These are phyloP conservation scores for Teleopsis dalmanni DNA, from an alignment of 1,140 invertebrate genomes.

Conservation along the genomic window DNA sequence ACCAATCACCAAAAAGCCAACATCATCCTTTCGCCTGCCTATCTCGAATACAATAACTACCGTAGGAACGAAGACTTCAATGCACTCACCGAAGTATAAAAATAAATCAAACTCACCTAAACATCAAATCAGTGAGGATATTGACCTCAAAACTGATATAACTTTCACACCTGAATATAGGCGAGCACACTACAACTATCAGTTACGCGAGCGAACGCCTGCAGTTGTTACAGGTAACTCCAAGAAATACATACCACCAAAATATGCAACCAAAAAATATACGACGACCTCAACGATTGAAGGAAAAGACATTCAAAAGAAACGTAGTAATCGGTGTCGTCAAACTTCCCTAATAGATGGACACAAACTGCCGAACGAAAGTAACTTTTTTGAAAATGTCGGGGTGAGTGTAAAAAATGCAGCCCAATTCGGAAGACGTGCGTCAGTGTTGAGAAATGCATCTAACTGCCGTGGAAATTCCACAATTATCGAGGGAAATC, in stretches of 20 bases:
- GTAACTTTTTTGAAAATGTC: constrained; percentile 23
- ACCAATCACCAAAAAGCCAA: constrained; percentile 35
- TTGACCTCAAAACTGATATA: constrained; percentile 16
- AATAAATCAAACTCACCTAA: constrained; percentile 7
- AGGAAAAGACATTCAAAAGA: constrained; percentile 10
- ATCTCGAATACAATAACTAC: constrained; percentile 11
- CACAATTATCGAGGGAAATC: constrained; percentile 38
- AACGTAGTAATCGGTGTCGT: constrained; percentile 22
- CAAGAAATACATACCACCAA: too few species aligned
- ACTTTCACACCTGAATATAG: constrained; percentile 36
- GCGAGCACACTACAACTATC: constrained; percentile 33
- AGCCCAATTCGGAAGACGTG: constrained; percentile 29
- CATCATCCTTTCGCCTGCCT: constrained; percentile 35
- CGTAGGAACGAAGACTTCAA: constrained; percentile 1
- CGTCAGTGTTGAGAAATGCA: constrained; percentile 31
- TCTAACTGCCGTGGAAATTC: constrained; percentile 30
- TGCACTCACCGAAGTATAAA: neutral
- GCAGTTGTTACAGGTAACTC: neutral
- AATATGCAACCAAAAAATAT: constrained; percentile 1
- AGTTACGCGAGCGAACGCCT: constrained; percentile 27
- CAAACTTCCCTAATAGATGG: neutral
- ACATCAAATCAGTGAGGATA: neutral
- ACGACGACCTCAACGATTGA: neutral
- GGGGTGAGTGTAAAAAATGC: constrained; percentile 20
- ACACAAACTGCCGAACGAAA: neutral